Evolutionary conservation across 2,113 vertebrate genomes (phyloP), one percentile per base, ranked within the genome.

Genomic region (Craseonycteris thonglongyai): DNA sequence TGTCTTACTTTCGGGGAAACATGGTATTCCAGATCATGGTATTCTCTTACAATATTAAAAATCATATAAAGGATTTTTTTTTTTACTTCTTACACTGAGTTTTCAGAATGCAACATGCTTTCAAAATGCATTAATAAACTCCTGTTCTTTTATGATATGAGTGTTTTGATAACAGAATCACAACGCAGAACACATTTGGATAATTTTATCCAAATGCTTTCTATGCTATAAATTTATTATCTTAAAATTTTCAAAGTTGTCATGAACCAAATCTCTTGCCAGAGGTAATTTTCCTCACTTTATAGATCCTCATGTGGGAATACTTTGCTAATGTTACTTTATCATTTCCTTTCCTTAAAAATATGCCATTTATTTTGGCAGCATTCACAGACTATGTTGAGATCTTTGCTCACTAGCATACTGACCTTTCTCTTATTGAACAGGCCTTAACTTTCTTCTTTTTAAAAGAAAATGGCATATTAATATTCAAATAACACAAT

Each of bases 171-270:
- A 98, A 97, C 90, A 96, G 84, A 90, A 95, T 96, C 96, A 96
- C 93, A 97, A 96, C 63, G 89, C 92, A 98, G 93, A 72, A 75
- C n/a, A 28, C 95, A 94, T 86, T 97, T 69, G 95, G 96, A 95
- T 97, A 97, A 97, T 93, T 74, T 93, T 94, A 97, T 96, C 97
- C 95, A 92, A 97, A 97, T 88, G 78, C 61, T 91, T 96, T 96
- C 87, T 95, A 72, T 94, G 90, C 89, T 92, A 96, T 87, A 93
- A 97, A 92, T 83, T 95, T 93, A 88, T 18, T 96, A 97, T 92
- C 95, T 96, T 95, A 96, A 96, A 94, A 91, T 65, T 95, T 96
- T 81, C 92, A 90, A 83, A 96, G 89, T 26, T 97, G 96, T 97
- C 96, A 97, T 95, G 96, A 96, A 88, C 92, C 87, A 95, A 97